These are phyloP conservation scores for Tetramorium alpestre DNA, from an alignment of 1,140 invertebrate genomes.

Conservation along the genomic window DNA sequence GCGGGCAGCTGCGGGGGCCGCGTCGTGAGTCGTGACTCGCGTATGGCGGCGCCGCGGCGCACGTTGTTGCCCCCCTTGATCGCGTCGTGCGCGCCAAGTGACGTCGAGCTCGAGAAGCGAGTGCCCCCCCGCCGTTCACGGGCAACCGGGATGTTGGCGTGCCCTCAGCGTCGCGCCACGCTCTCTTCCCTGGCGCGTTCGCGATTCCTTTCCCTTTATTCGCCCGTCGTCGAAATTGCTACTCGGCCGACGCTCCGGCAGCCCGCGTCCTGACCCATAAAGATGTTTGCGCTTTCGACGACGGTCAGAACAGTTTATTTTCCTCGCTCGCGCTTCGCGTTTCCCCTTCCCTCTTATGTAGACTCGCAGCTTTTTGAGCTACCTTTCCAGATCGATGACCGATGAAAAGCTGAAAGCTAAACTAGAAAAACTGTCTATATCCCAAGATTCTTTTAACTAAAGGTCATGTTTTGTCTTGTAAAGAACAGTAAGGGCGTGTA, in stretches of 20 bases:
- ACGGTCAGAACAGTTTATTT: conserved; percentile 28
- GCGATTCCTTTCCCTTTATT: conserved; percentile 65
- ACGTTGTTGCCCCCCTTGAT: conserved; percentile 20
- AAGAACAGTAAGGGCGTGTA: neutral
- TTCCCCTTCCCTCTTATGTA: neutral
- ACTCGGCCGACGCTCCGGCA: neutral
- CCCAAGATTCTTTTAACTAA: neutral
- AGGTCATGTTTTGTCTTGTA: neutral
- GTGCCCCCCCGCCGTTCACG: no score
- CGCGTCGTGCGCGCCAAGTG: neutral
- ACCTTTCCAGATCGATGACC: neutral
- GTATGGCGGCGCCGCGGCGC: conserved; percentile 51
- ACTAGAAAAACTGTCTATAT: neutral
- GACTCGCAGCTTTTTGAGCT: neutral
- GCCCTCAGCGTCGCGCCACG: no score
- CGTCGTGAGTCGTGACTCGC: neutral
- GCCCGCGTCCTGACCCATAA: neutral
- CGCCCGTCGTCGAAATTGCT: neutral
- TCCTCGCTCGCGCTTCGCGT: neutral
- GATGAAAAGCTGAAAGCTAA: conserved; percentile 2
- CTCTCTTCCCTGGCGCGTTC: conserved; percentile 25
- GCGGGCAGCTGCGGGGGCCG: neutral
- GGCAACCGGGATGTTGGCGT: neutral
- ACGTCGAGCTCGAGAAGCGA: no score
- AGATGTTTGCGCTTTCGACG: neutral